phyloP scores from a whole-genome alignment of 35 echinoderm and acorn worm species.

The Amphiura filiformis region DNA sequence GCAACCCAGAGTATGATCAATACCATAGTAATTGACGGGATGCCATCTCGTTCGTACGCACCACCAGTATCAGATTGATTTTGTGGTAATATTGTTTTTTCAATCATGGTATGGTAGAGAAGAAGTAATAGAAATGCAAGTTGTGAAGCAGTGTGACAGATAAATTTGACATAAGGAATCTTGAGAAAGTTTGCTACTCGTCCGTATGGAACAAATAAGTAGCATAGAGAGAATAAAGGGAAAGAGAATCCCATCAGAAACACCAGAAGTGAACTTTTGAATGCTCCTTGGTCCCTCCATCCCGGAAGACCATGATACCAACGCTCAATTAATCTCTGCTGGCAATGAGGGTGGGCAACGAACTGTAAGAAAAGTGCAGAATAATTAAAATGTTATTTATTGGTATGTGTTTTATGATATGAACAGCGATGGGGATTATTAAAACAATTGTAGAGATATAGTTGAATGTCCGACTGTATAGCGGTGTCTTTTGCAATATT shows the following conservation, averaged over 20 bases:
- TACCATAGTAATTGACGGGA: constrained; percentile 50
- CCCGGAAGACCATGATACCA: constrained; percentile 95
- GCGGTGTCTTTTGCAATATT: no score
- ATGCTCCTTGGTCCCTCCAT: constrained; percentile 77
- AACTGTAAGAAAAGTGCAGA: constrained; percentile 60
- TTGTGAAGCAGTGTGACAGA: constrained; percentile 93
- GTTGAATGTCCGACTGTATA: no score
- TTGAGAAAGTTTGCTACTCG: constrained; percentile 62
- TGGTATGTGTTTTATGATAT: background rate
- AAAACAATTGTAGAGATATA: no score
- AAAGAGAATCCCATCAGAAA: constrained; percentile 79
- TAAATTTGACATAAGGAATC: constrained; percentile 96
- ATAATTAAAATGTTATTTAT: background rate
- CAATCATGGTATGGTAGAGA: constrained; percentile 73
- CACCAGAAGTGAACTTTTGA: constrained; percentile 46
- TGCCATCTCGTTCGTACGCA: background rate
- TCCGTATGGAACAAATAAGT: constrained; percentile 79
- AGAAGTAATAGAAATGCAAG: constrained; percentile 83
- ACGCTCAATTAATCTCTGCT: constrained; percentile 89
- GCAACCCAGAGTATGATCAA: constrained; percentile 82
- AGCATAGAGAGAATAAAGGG: constrained; percentile 79
- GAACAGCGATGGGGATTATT: background rate
- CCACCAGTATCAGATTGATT: background rate
- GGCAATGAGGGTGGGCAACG: constrained; percentile 96
- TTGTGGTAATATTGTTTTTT: constrained; percentile 6